These are phyloP conservation scores for Eledone cirrhosa DNA, from an alignment of 2,888 invertebrate species.

Conservation along the genomic window DNA sequence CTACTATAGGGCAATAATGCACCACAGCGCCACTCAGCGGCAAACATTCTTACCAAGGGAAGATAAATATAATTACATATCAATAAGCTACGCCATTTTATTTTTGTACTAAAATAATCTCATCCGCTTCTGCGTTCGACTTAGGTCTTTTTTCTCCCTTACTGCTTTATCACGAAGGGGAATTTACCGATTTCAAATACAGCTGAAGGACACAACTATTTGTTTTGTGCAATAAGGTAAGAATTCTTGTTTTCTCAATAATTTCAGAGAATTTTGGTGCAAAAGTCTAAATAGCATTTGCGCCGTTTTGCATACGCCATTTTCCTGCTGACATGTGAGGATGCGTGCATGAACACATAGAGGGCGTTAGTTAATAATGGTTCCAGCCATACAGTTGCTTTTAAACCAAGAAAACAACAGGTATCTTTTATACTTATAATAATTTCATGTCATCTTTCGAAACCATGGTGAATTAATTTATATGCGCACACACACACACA, in stretches of 20 bases:
- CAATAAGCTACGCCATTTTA: slow-evolving; percentile 9
- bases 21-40: neutral
- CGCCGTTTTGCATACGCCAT: slow-evolving; percentile 11
- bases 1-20: neutral
- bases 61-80: neutral
- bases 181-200: slow-evolving; percentile 25
- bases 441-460: neutral
- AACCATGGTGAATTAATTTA: neutral
- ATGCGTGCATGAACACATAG: neutral
- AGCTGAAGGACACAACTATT: neutral
- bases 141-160: slow-evolving; percentile 14
- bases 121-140: neutral
- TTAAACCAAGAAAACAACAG: neutral
- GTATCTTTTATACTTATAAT: neutral
- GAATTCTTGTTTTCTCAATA: neutral
- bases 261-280: slow-evolving; percentile 17
- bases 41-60: neutral
- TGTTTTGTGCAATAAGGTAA: slow-evolving; percentile 16
- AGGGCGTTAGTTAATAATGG: neutral
- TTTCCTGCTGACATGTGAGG: neutral
- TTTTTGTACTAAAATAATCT: neutral
- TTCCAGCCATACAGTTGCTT: neutral
- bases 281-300: neutral
- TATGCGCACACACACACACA: neutral
- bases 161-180: neutral